These are phyloP conservation scores for Rhinella marina DNA, from an alignment of 2,797 vertebrate species.

Conservation along the genomic window DNA sequence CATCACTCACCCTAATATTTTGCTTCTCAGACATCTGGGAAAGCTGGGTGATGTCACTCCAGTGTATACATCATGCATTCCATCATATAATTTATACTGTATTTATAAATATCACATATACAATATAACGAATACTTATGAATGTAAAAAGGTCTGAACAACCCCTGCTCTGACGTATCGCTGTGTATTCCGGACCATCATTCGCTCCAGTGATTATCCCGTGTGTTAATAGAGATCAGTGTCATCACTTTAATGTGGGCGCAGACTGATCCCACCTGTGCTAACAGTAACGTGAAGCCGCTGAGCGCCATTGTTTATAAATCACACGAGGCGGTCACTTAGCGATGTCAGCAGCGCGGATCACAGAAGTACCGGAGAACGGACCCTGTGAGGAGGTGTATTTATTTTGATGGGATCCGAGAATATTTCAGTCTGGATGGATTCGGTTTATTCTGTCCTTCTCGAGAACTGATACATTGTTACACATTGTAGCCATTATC, in stretches of 20 bases:
- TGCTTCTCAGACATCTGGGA: not conserved
- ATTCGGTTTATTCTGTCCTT: not conserved
- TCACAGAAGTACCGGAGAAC: not conserved
- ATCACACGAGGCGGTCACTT: slow-evolving; percentile 26
- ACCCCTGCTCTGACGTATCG: not conserved
- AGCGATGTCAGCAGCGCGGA: not conserved
- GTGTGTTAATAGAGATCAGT: not conserved
- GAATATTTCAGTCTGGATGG: not conserved
- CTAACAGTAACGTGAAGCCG: slow-evolving; percentile 14
- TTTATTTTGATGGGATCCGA: not conserved
- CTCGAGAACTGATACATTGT: slow-evolving; percentile 7
- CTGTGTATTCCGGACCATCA: not conserved
- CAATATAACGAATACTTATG: not conserved
- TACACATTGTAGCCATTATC: slow-evolving; percentile 20
- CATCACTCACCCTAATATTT: not conserved
- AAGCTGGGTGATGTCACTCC: not conserved
- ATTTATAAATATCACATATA: not conserved
- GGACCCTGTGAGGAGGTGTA: not conserved
- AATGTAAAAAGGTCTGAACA: not conserved
- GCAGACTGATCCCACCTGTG: slow-evolving; percentile 20
- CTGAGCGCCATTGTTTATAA: slow-evolving; percentile 24
- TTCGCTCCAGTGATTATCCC: not conserved
- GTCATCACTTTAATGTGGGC: not conserved
- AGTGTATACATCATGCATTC: not conserved
- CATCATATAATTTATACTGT: not conserved